These are phyloP conservation scores for Wasmannia auropunctata DNA, from an alignment of 1,140 invertebrate species.

Conservation along the genomic window DNA sequence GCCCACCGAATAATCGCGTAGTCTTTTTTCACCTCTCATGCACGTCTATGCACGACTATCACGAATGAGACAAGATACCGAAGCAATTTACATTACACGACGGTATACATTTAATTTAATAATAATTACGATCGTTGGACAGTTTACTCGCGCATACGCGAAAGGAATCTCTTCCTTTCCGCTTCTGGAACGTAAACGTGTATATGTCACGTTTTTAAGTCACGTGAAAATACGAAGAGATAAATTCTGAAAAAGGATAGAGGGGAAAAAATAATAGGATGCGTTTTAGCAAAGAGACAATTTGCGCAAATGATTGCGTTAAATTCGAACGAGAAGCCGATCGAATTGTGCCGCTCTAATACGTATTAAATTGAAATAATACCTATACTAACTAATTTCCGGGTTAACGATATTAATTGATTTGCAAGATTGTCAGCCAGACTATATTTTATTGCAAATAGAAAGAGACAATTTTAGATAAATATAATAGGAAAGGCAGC, in stretches of 20 bases:
- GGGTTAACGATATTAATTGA: neutral
- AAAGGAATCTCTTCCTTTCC: neutral
- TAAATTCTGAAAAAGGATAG: neutral
- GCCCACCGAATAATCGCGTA: neutral
- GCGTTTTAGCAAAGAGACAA: neutral
- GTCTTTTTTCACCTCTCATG: neutral
- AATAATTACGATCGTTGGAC: conserved; percentile 10
- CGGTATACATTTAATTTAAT: conserved; percentile 29
- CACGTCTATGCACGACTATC: neutral
- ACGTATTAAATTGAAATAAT: too few species aligned
- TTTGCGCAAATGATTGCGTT: too few species aligned
- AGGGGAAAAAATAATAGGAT: neutral
- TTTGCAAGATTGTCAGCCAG: neutral
- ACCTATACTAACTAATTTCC: too few species aligned
- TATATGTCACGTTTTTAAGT: neutral
- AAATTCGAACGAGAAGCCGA: too few species aligned
- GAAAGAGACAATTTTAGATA: neutral
- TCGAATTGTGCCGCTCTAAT: too few species aligned
- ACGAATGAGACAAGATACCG: conserved; percentile 7
- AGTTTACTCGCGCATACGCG: neutral
- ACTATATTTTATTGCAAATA: neutral
- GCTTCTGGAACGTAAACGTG: neutral
- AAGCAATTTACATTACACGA: conserved; percentile 2
- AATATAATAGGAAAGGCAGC: neutral
- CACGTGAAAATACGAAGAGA: neutral